Percentiles rank a stretch among this genome's conserved stretches.
phyloP scores from a whole-genome alignment of 2,113 vertebrate species.

The Osmerus mordax region DNA sequence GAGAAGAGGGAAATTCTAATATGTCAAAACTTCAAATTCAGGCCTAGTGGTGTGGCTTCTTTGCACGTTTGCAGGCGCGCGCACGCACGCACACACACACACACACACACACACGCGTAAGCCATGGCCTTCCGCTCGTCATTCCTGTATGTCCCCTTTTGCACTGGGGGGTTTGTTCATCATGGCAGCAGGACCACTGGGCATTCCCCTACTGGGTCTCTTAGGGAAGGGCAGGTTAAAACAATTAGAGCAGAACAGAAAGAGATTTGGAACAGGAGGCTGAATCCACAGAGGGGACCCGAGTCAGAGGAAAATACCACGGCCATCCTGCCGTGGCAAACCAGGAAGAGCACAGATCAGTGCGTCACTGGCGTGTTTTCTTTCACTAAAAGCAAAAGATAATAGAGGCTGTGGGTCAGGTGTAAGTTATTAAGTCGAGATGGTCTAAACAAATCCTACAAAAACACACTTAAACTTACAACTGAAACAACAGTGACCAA shows the following conservation, averaged over 20 bases:
- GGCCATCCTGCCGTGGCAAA: background rate
- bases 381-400: no score
- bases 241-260: conserved; percentile 71
- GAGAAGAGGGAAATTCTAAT: background rate
- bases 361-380: no score
- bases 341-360: no score
- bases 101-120: conserved; percentile 21
- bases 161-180: conserved; percentile 54
- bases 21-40: no score
- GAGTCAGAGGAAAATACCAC: conserved; percentile 33
- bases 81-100: no score
- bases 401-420: no score
- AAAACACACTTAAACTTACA: no score
- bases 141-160: conserved; percentile 46
- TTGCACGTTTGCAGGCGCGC: background rate
- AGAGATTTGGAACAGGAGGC: conserved; percentile 49
- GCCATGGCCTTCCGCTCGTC: conserved; percentile 26
- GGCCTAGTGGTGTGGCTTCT: no score
- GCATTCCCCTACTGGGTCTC: conserved; percentile 24
- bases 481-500: no score
- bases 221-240: conserved; percentile 34
- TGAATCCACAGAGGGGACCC: conserved; percentile 38
- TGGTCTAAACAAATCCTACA: no score
- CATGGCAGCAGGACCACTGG: conserved; percentile 44
- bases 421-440: no score